Evolutionary conservation across 1,140 invertebrate genomes (phyloP).

Genomic region (Heliconius hermathena): DNA sequence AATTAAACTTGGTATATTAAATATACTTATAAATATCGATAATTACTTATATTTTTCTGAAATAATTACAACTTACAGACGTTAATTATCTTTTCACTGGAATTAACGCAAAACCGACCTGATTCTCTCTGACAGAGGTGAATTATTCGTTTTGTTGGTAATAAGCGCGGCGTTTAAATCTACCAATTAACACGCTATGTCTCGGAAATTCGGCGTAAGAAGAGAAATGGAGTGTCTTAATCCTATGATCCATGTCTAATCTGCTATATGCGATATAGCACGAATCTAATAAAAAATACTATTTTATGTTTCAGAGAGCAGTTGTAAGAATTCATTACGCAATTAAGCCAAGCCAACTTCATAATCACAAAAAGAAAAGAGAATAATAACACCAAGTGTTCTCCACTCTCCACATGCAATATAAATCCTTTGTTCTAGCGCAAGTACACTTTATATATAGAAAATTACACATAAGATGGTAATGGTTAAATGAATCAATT

Average conservation of each 20-base stretch:
- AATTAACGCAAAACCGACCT: too few relatives aligned
- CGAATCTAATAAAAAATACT: background rate
- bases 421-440: background rate
- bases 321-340: background rate
- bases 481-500: conserved; percentile 11
- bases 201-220: too few relatives aligned
- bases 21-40: background rate
- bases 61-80: too few relatives aligned
- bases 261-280: background rate
- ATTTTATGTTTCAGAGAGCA: background rate
- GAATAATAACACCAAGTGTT: conserved; percentile 7
- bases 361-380: conserved; percentile 11
- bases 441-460: conserved; percentile 1
- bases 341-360: background rate
- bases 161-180: too few relatives aligned
- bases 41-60: too few relatives aligned
- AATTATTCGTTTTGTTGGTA: too few relatives aligned
- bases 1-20: background rate
- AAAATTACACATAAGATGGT: background rate
- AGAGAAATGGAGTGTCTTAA: too few relatives aligned
- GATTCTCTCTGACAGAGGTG: too few relatives aligned
- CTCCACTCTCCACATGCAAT: conserved; percentile 2
- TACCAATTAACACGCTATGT: too few relatives aligned
- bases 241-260: too few relatives aligned
- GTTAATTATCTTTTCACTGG: too few relatives aligned